Conservation (phyloP, 2,888 invertebrate species). For the Trichogramma evanescens region DNA sequence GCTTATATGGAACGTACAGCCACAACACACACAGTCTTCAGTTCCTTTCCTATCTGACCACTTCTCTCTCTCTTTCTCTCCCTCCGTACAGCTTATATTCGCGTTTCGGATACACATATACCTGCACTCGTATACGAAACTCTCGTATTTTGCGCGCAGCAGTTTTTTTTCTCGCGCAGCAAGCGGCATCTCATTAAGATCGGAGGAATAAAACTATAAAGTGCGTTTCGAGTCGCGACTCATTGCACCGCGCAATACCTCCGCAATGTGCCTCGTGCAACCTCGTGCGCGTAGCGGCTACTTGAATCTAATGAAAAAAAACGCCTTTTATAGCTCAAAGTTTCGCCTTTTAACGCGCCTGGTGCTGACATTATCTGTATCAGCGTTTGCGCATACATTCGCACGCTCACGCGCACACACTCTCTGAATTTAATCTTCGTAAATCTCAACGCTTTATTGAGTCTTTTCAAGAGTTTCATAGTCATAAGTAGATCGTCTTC, state of each 20-base stretch:
- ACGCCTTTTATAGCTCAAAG: constrained; percentile 11
- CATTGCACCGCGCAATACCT: too few relatives aligned
- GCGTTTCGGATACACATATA: neutral
- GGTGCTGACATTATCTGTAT: too few relatives aligned
- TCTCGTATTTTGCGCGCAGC: neutral
- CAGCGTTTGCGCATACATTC: too few relatives aligned
- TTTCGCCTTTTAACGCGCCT: neutral
- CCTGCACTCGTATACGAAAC: neutral
- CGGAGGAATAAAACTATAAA: constrained; percentile 10
- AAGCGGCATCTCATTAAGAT: constrained; percentile 3
- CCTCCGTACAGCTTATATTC: neutral
- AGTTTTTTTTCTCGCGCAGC: too few relatives aligned
- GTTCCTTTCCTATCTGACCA: too few relatives aligned
- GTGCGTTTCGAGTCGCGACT: neutral
- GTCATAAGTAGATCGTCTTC: too few relatives aligned
- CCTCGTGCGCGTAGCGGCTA: too few relatives aligned
- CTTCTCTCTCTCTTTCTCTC: neutral
- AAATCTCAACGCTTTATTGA: constrained; percentile 5
- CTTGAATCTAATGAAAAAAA: neutral
- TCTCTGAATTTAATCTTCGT: constrained; percentile 14
- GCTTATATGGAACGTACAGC: neutral
- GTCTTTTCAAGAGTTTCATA: neutral
- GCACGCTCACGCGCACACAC: neutral
- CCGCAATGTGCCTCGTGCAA: too few relatives aligned
- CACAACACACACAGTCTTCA: neutral